Evolutionary conservation across 2,113 vertebrate species (phyloP), one percentile per base, ranked within the genome.

Genomic region (Triplophysa dalaica): DNA sequence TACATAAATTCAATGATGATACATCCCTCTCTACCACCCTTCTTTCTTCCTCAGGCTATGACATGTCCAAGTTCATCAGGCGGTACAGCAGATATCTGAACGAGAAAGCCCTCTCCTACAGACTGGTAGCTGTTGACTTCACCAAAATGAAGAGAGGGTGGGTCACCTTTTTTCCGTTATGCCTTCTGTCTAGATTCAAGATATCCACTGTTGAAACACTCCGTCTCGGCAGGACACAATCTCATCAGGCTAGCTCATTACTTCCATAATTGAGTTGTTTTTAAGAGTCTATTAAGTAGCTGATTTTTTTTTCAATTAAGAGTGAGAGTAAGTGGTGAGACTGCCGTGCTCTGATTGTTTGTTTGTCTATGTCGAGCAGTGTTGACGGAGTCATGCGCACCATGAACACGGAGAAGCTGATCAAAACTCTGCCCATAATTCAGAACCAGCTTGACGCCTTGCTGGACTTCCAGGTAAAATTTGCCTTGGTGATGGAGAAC

Each of bases 81-180:
- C 89, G 95, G 52, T 98, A 98, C 83, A 97, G 97, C 91, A 94
- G 93, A 84, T 99, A 98, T 89, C 93, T 99, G 93, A 98, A 98
- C 66, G 96, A 98, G 91, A 98, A 98, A 91, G 97, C 96, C 81
- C 94, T 98, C 86, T 95, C 96, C 8, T 99, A 96, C 85, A 93
- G 97, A 85, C 93, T 96, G 87, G 94, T 98, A 80, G 93, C 95
- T 68, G 95, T 94, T 86, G 97, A 98, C 90, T 95, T 98, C 92
- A 97, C 96, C 90, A 98, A 98, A 93, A 95, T 94, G 95, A 98
- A 97, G 89, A 93, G 95, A 86, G 97, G 96, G 97, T 98, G 85
- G 70, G 33, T 81, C 62, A 52, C n/a, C 21, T 72, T 75, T 58
- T 21, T 16, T 22, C 3, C 14, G 52, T 56, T 29, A 9, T 21